Evolutionary conservation across 1,140 invertebrate species (phyloP).

Genomic region (Lepidurus couesii): DNA sequence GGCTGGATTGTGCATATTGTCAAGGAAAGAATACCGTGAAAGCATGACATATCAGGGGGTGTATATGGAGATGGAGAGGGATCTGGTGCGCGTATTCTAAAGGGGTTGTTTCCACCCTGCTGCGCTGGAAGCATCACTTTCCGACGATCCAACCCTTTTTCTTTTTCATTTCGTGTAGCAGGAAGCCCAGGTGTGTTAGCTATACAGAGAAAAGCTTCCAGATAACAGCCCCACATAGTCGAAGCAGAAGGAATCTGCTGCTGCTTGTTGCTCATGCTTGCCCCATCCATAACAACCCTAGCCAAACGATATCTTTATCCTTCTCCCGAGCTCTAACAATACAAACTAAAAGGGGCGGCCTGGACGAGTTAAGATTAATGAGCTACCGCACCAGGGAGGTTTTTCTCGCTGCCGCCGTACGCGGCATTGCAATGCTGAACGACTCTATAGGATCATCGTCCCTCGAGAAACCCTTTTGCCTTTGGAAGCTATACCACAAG

Average conservation of each 20-base stretch:
- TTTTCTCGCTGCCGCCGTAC: neutral
- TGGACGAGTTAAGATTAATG: slow-evolving; percentile 12
- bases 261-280: neutral
- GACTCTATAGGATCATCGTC: neutral
- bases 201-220: neutral
- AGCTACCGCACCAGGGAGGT: slow-evolving; percentile 16
- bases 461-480: neutral
- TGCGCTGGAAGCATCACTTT: slow-evolving; percentile 7
- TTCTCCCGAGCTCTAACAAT: slow-evolving; percentile 1
- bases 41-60: slow-evolving; percentile 6
- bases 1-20: neutral
- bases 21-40: slow-evolving; percentile 5
- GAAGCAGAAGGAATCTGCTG: neutral
- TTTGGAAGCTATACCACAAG: neutral
- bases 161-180: neutral
- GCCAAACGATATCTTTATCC: neutral
- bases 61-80: slow-evolving; percentile 1
- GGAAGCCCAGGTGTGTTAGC: slow-evolving; percentile 20
- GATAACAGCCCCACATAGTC: neutral
- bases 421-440: neutral
- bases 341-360: slow-evolving; percentile 2
- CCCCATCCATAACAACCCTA: neutral
- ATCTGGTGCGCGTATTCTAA: neutral
- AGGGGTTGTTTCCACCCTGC: slow-evolving; percentile 7
- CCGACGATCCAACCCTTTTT: slow-evolving; percentile 3